Base-by-base conservation (phyloP, 1,140 invertebrate species). In the Venustaconcha ellipsiformis region DNA sequence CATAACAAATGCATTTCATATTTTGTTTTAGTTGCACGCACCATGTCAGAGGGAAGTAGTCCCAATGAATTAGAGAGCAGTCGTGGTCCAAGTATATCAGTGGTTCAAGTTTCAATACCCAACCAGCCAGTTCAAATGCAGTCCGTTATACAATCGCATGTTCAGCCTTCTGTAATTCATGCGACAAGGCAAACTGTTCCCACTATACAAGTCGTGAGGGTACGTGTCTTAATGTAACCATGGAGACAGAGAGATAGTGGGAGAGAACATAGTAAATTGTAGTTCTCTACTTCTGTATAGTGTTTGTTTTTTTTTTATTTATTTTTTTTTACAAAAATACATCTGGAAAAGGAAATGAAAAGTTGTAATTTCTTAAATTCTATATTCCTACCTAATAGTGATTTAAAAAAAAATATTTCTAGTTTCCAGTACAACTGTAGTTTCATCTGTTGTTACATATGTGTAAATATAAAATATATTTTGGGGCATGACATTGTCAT, bases 91-190 rank as follows among this genome's bases (percentile, higher is more conserved):
- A 81, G 82, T 37, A 82, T 95, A 89, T 95, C 94, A 91, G 94
- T 95, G 91, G 94, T 95, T 87, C 94, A 96, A 91, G 92, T 95
- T 83, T 93, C 94, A 82, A 91, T 95, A 84, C 94, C 94, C 82
- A 88, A 85, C 69, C 86, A 88, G 74, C 85, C 85, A 30, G 78
- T 89, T 69, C 86, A 93, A 91, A 92, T 94, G 67, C 93, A 94
- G 86, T 96, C 95, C 75, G 96, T 98, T 70, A 97, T 97, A 88
- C 96, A 98, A 91, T 94, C 95, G n/a, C 97, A 88, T 48, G 37
- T 48, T 78, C 96, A 97, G 89, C 96, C 96, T 84, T 97, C 96
- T 80, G 96, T 98, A 30, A 98, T 98, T 89, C 96, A 98, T 90
- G 96, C 95, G 78, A 95, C 96, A 67, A 84, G 84, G 14, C 93